These are phyloP conservation scores for Numida meleagris DNA, from an alignment of 2,113 vertebrate genomes.

Conservation along the genomic window DNA sequence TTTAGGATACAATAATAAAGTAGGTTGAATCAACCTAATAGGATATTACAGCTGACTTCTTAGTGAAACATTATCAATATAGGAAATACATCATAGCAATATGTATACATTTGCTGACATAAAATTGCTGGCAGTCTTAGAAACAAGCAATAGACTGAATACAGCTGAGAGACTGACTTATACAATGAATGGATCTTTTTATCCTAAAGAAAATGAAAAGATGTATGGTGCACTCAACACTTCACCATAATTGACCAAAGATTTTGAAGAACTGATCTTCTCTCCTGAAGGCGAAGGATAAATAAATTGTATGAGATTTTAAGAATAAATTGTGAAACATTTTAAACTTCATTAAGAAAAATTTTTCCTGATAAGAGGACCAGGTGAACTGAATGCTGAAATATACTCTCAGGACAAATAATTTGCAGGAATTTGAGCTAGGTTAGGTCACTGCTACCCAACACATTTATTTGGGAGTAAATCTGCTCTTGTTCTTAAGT, in stretches of 20 bases:
- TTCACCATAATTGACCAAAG: neutral
- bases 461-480: neutral
- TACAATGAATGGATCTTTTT: neutral
- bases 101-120: neutral
- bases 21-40: neutral
- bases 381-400: neutral
- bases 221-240: neutral
- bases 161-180: neutral
- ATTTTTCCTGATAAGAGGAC: neutral
- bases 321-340: neutral
- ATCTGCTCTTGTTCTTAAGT: neutral
- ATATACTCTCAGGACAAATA: neutral
- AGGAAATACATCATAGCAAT: neutral
- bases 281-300: neutral
- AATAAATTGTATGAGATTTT: neutral
- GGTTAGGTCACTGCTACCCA: neutral
- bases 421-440: neutral
- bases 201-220: neutral
- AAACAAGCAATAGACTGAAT: neutral
- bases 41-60: neutral
- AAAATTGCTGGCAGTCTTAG: neutral
- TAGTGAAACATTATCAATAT: neutral
- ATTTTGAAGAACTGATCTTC: neutral
- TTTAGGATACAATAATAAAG: neutral
- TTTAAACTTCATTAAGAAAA: neutral